Base-by-base conservation (phyloP, 2,888 invertebrate species). In the Elaeidobius kamerunicus region DNA sequence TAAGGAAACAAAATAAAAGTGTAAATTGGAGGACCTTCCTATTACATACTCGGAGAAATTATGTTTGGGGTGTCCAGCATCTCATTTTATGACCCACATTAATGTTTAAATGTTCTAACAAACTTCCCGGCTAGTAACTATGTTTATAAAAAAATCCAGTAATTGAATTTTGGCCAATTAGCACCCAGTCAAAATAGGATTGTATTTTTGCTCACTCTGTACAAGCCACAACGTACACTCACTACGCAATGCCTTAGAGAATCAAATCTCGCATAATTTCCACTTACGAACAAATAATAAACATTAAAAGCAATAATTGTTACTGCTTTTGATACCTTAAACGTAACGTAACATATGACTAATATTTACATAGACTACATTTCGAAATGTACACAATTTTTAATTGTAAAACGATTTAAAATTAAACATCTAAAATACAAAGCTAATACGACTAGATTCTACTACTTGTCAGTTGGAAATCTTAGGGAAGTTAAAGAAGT, bases 371-470 rank as follows among this genome's bases (percentile, higher is more conserved):
- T 18, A 46, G 15, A 55, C 34, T 49, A 54, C 28, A 51, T 17
- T 36, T 53, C 34, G 20, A 55, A 55, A 55, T 55, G 46, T 55
- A 50, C 54, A 50, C 27, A 48, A 45, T 20, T 35, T 30, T 53
- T 48, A 38, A 46, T 35, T 35, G 30, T 32, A 34, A 48, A 48
- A 40, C 32, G 32, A 27, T 34, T 41, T 39, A 12, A 49, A 39
- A 45, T n/a, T 46, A 48, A 32, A 43, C 38, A 49, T 7, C 28
- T 50, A 43, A 50, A 51, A 51, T 56, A 56, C 56, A 53, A 56
- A 56, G 56, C 51, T 54, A 48, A 52, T 57, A 52, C 52, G 57
- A 57, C 57, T 57, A 57, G 57, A 57, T 46, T 56, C 57, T 57
- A 54, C 54, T 57, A 57, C 50, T 53, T 51, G 57, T 57, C 57